Evolutionary conservation across 2,797 vertebrate species (phyloP).

Genomic region (Rhinogobio ventralis): DNA sequence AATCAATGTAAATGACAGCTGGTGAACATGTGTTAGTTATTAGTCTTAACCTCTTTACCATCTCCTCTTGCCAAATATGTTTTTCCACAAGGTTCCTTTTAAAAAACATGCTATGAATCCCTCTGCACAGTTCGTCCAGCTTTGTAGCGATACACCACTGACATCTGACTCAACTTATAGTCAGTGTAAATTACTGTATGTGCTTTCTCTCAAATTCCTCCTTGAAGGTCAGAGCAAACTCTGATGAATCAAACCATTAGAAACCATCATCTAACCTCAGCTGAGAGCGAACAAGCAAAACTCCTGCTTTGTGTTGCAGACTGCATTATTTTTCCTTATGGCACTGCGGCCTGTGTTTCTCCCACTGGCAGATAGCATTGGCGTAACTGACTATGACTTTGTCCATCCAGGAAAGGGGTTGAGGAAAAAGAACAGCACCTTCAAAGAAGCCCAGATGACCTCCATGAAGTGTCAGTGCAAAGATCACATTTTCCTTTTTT

Average conservation of each 20-base stretch:
- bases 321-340: slow-evolving; percentile 55
- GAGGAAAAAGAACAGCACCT: slow-evolving; percentile 90
- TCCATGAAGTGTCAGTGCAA: slow-evolving; percentile 91
- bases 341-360: slow-evolving; percentile 81
- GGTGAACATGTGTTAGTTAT: neutral
- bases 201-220: neutral
- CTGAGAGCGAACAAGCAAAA: neutral
- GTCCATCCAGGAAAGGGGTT: slow-evolving; percentile 98
- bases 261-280: slow-evolving; percentile 17
- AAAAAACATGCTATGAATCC: neutral
- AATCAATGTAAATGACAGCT: slow-evolving; percentile 15
- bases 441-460: slow-evolving; percentile 98
- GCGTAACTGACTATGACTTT: slow-evolving; percentile 92
- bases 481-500: slow-evolving; percentile 91
- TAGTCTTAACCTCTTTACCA: neutral
- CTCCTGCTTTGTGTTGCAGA: slow-evolving; percentile 46
- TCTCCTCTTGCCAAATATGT: slow-evolving; percentile 4
- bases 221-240: slow-evolving; percentile 20
- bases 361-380: slow-evolving; percentile 91
- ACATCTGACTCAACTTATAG: neutral
- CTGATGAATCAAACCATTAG: neutral
- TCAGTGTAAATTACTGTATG: neutral
- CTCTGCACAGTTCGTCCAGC: neutral
- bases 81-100: neutral
- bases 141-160: slow-evolving; percentile 4